Conservation (phyloP, 2,888 invertebrate genomes). For the Pharmacophagus antenor region DNA sequence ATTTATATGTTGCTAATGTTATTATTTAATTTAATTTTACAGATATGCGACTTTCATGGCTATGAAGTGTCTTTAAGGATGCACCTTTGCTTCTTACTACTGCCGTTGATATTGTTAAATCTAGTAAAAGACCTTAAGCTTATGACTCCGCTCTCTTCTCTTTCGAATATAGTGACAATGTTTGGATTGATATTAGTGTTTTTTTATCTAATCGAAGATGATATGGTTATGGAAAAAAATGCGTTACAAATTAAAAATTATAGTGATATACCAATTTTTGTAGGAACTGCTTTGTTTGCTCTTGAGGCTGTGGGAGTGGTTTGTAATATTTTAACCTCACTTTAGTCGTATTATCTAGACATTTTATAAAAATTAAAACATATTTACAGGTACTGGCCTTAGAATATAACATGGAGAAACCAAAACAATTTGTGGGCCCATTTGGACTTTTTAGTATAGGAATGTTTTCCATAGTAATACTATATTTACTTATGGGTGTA, state of each 20-base stretch:
- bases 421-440: constrained; percentile 86
- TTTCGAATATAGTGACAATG: constrained; percentile 88
- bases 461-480: constrained; percentile 86
- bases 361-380: background rate
- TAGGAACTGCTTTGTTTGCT: constrained; percentile 93
- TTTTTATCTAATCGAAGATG: constrained; percentile 84
- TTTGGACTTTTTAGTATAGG: constrained; percentile 90
- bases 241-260: constrained; percentile 71
- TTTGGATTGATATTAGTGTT: constrained; percentile 87
- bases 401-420: constrained; percentile 95
- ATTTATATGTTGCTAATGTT: too few species aligned
- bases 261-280: constrained; percentile 86
- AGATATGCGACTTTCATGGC: constrained; percentile 75
- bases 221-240: constrained; percentile 74
- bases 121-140: constrained; percentile 86
- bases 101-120: constrained; percentile 83
- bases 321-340: constrained; percentile 52
- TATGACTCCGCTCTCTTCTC: constrained; percentile 88
- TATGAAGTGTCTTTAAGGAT: constrained; percentile 62
- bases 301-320: constrained; percentile 90
- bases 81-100: constrained; percentile 80
- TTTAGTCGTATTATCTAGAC: background rate
- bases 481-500: constrained; percentile 91
- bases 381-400: constrained; percentile 89
- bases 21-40: constrained; percentile 31